Evolutionary conservation across 2,797 vertebrate species (phyloP).

Genomic region (Pangasius mekongensis): DNA sequence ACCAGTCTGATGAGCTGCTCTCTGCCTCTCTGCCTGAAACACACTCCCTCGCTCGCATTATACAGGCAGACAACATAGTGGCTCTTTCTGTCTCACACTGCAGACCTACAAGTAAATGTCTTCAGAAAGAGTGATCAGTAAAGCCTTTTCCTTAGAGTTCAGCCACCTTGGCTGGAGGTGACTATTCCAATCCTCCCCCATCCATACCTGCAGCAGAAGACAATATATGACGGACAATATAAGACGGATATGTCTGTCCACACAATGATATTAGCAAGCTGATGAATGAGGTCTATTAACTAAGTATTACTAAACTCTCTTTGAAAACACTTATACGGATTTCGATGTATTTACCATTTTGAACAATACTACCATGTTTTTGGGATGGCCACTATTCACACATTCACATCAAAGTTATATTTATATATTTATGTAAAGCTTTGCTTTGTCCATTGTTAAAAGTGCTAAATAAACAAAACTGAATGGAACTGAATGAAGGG

Average conservation of each 20-base stretch:
- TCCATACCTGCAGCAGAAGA: background rate
- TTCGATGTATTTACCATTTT: background rate
- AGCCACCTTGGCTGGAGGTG: background rate
- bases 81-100: slow-evolving; percentile 11
- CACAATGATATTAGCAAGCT: background rate
- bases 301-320: background rate
- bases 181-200: background rate
- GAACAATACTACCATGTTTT: background rate
- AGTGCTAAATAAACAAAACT: background rate
- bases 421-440: background rate
- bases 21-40: background rate
- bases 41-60: slow-evolving; percentile 17
- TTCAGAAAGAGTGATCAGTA: slow-evolving; percentile 11
- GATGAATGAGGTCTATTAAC: background rate
- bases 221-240: too few species aligned
- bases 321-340: background rate
- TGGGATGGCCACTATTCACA: background rate
- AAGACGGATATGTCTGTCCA: background rate
- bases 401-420: background rate
- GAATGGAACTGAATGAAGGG: background rate
- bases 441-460: background rate
- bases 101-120: slow-evolving; percentile 6
- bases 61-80: slow-evolving; percentile 8
- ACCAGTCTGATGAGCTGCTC: background rate
- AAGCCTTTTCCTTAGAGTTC: slow-evolving; percentile 13